Base-by-base conservation (phyloP, 2,888 invertebrate species). In the Zaprionus obscuricornis region DNA sequence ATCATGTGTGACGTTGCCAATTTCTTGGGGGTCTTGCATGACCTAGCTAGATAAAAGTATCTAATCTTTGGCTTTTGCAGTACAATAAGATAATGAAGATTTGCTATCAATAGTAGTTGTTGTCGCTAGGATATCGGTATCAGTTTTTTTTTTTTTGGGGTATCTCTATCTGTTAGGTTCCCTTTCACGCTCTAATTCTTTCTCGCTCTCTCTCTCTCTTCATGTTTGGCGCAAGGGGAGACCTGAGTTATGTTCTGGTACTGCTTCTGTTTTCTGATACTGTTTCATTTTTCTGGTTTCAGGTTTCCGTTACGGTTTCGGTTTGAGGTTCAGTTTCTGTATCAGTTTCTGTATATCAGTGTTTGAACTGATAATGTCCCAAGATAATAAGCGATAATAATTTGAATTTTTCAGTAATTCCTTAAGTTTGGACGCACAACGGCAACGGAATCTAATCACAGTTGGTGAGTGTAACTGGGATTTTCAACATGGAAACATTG, bases 301-400 rank as follows among this genome's bases (percentile, higher is more conserved):
- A n/a, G n/a, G n/a, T n/a, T n/a, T n/a, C n/a, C n/a, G n/a, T n/a
- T n/a, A n/a, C n/a, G n/a, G n/a, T n/a, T n/a, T n/a, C n/a, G n/a
- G n/a, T 22, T 33, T 43, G 31, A 42, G 57, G 47, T 34, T 55
- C 66, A 47, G 66, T 45, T 55, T 51, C 54, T 43, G 51, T 34
- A 52, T 63, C 86, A 81, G 87, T 88, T 87, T 88, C 88, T 86
- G 88, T 88, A 83, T 85, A 85, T 87, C 86, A 85, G 87, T 88
- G 82, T 88, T 88, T 88, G 88, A 88, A 88, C 88, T 88, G 88
- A 88, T 88, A 88, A 88, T 88, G 88, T 81, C 86, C 77, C 86
- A 87, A 88, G 88, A 88, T 88, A 88, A 88, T 88, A 88, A 88
- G 89, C 88, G 88, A 88, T 88, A 88, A 88, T 88, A 87, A 88